Conservation (phyloP, 2,113 vertebrate genomes). For the Bombycilla garrulus region DNA sequence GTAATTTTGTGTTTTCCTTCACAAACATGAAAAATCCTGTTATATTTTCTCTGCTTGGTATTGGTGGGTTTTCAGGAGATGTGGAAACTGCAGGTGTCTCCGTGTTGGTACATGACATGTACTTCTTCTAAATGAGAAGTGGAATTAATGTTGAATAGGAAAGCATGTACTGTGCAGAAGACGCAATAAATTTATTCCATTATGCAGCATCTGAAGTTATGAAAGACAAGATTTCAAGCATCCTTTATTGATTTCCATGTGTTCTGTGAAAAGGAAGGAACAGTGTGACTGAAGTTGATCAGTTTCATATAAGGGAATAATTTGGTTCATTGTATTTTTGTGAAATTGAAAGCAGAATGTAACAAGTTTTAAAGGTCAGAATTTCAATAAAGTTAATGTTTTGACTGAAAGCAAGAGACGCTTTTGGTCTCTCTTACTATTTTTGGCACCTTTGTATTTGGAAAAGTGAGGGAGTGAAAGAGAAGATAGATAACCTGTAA, state of each 20-base stretch:
- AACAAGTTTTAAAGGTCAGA: neutral
- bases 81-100: neutral
- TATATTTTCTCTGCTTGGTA: neutral
- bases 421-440: neutral
- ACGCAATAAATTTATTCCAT: neutral
- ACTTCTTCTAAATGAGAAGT: neutral
- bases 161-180: neutral
- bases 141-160: neutral
- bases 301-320: neutral
- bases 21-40: neutral
- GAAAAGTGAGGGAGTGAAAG: neutral
- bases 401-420: neutral
- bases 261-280: neutral
- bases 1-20: neutral
- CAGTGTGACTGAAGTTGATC: neutral
- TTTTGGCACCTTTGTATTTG: neutral
- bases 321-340: neutral
- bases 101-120: rapidly evolving
- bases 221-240: neutral
- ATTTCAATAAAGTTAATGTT: neutral
- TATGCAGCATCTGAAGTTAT: neutral
- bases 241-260: neutral
- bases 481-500: neutral
- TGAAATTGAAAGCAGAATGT: neutral
- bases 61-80: neutral